Percentiles rank a stretch among this genome's conserved stretches.
phyloP scores from a whole-genome alignment of 1,140 invertebrate genomes.

The Pomacea maculata region DNA sequence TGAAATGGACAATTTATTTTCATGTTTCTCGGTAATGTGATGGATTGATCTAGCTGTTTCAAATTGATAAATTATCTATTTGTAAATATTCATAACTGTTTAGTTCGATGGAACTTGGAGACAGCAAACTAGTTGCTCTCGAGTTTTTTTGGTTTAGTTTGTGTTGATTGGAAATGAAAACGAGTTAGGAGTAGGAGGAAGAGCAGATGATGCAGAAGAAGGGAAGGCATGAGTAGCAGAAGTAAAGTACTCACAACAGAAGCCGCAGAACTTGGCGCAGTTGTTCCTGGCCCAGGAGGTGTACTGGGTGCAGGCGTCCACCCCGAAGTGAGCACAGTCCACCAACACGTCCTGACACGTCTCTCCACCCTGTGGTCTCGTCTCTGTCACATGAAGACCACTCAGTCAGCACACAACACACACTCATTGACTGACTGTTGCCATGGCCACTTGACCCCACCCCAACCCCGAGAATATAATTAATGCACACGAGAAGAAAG shows the following conservation, averaged over 20 bases:
- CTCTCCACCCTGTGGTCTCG: not conserved
- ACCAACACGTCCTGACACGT: conserved; percentile 30
- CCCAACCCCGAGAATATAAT: not conserved
- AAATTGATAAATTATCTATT: no score
- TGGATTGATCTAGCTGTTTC: no score
- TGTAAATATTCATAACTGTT: no score
- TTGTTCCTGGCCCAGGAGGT: conserved; percentile 41
- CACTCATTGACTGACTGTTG: not conserved
- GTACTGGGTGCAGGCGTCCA: conserved; percentile 34
- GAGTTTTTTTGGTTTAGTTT: no score
- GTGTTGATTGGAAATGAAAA: no score
- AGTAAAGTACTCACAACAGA: conserved; percentile 35
- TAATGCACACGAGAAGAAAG: not conserved
- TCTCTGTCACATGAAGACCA: not conserved
- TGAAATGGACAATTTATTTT: no score
- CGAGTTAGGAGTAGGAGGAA: no score
- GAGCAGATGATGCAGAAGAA: no score
- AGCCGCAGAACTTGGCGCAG: conserved; percentile 39
- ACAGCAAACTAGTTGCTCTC: no score
- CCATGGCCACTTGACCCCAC: not conserved
- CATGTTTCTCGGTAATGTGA: no score
- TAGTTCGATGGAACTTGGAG: no score
- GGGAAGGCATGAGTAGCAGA: no score
- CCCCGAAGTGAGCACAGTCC: conserved; percentile 45
- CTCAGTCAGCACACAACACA: conserved; percentile 9